These are phyloP conservation scores for Clunio marinus DNA, from an alignment of 2,888 invertebrate genomes.

Conservation along the genomic window DNA sequence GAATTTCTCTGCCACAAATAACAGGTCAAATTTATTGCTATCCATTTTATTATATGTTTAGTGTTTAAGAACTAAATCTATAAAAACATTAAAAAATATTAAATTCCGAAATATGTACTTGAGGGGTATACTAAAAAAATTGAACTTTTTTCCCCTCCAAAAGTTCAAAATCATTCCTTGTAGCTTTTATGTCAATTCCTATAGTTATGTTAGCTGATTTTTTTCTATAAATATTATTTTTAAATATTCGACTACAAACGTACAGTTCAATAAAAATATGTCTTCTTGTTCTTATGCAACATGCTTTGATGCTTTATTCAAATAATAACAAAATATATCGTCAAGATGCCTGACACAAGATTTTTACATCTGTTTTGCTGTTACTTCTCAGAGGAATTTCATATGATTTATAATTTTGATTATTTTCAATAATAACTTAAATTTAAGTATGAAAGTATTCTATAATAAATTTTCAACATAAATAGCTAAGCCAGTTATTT, in stretches of 20 bases:
- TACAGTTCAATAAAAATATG: too few relatives aligned
- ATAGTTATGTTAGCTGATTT: too few relatives aligned
- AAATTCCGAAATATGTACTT: not conserved
- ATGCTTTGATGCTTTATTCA: not conserved
- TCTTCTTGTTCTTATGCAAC: too few relatives aligned
- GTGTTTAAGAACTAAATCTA: not conserved
- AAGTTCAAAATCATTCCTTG: not conserved
- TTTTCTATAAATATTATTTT: too few relatives aligned
- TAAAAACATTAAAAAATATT: not conserved
- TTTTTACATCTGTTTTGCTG: too few relatives aligned
- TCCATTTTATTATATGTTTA: conserved; percentile 51
- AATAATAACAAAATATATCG: not conserved
- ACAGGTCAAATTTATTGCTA: conserved; percentile 57
- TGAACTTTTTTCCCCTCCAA: not conserved
- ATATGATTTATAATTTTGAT: not conserved
- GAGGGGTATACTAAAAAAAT: not conserved
- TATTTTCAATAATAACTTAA: not conserved
- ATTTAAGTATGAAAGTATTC: conserved; percentile 7
- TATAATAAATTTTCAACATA: not conserved
- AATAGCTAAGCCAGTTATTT: not conserved
- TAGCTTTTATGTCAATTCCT: not conserved
- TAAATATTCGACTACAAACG: too few relatives aligned
- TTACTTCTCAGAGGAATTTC: too few relatives aligned
- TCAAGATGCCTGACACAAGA: too few relatives aligned
- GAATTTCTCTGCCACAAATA: conserved; percentile 61